These are phyloP conservation scores for Ciona savignyi DNA, from an alignment of 23 tunicate genomes.

Conservation along the genomic window DNA sequence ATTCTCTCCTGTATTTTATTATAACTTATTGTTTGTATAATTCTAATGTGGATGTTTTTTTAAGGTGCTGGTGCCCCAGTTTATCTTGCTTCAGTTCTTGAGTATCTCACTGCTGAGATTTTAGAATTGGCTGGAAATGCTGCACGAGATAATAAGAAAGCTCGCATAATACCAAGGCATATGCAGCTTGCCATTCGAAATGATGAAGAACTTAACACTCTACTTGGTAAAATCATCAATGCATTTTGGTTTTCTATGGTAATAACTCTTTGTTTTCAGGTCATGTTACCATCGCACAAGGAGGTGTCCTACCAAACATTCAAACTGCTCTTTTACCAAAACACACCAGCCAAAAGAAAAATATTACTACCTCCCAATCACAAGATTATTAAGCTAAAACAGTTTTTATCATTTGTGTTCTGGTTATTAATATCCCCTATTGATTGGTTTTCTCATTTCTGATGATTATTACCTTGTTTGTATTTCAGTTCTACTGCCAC, in stretches of 20 bases:
- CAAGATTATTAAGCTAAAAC: conserved; percentile 61
- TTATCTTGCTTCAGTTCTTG: conserved; percentile 82
- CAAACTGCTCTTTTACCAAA: conserved; percentile 59
- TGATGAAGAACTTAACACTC: conserved; percentile 81
- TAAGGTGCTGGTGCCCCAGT: conserved; percentile 95
- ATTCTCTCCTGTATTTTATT: too few species aligned
- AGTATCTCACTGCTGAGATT: conserved; percentile 87
- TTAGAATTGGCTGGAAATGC: conserved; percentile 90
- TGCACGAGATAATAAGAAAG: conserved; percentile 81
- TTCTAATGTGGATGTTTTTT: background rate
- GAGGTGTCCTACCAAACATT: conserved; percentile 83
- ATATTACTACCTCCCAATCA: conserved; percentile 42
- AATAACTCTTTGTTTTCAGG: conserved; percentile 23
- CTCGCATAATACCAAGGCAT: conserved; percentile 77
- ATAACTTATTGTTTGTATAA: background rate
- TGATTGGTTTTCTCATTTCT: too few species aligned
- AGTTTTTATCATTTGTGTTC: too few species aligned
- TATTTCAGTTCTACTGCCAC: too few species aligned
- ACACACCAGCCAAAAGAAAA: conserved; percentile 27
- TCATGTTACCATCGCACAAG: conserved; percentile 85
- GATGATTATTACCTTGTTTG: too few species aligned
- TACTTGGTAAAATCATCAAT: conserved; percentile 29
- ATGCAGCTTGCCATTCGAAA: conserved; percentile 85
- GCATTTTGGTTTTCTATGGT: background rate
- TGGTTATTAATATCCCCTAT: too few species aligned